phyloP scores from a whole-genome alignment of 2,113 vertebrate species.

The Burhinus bistriatus region DNA sequence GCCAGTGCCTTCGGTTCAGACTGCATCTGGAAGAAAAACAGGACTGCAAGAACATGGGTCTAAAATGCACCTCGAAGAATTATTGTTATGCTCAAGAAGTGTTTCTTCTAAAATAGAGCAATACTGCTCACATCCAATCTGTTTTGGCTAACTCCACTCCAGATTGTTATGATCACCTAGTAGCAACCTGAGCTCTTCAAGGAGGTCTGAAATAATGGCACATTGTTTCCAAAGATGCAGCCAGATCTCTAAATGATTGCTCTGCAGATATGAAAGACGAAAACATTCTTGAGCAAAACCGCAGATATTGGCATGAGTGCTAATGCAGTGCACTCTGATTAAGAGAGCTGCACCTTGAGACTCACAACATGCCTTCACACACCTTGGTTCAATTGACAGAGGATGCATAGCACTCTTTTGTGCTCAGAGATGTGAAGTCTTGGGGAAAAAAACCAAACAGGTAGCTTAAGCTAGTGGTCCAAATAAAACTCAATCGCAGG shows the following conservation, averaged over 20 bases:
- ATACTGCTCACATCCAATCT: not conserved
- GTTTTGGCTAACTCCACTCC: not conserved
- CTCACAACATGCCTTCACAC: rapidly evolving
- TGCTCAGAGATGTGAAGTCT: not conserved
- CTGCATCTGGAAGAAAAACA: not conserved
- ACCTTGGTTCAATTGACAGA: not conserved
- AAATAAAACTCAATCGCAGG: not conserved
- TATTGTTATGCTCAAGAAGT: not conserved
- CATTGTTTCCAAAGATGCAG: not conserved
- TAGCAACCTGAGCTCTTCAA: not conserved
- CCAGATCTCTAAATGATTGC: not conserved
- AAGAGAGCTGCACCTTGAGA: not conserved
- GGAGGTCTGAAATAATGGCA: not conserved
- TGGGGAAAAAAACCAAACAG: not conserved
- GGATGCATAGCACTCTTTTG: not conserved
- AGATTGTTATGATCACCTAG: not conserved
- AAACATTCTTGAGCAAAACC: not conserved
- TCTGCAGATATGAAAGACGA: not conserved
- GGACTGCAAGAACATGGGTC: not conserved
- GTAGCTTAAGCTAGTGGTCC: not conserved
- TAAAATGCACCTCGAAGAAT: not conserved
- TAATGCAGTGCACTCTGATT: not conserved
- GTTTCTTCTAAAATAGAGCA: not conserved
- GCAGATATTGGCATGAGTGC: not conserved
- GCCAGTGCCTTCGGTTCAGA: not conserved